Evolutionary conservation across 2,113 vertebrate genomes (phyloP), one percentile per base, ranked within the genome.

Genomic region (Tychaedon coryphoeus): DNA sequence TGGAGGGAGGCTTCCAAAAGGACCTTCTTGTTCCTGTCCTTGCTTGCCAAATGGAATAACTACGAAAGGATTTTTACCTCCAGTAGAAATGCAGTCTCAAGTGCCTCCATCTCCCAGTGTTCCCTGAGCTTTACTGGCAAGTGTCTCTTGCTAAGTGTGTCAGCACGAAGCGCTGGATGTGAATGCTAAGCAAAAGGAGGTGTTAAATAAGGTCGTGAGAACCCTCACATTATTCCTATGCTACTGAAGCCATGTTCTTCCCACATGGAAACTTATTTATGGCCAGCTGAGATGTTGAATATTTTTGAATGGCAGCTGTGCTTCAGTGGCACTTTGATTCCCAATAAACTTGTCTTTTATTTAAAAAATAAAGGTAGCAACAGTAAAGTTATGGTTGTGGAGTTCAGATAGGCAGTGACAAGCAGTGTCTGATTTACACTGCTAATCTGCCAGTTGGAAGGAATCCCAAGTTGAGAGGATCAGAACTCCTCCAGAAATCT

Each of bases 401-500:
- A 93, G 94, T 95, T 95, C 84, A 96, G 86, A 87, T 89, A 93
- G 91, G 91, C 84, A 76, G 86, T 85, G 94, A 92, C 94, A 93
- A 94, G 92, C 84, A 45, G 38, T 51, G 87, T 95, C 91, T 97
- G 77, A 65, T 96, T 94, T 95, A 90, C 78, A 69, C 94, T 78
- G 69, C 85, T 96, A 95, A 95, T 94, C 94, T 96, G 93, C 90
- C 92, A 77, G 78, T 77, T 97, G 95, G 95, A 97, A 92, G 65
- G 82, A 92, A 86, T 97, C 93, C 95, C 88, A 90, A 90, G 11
- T 83, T 83, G 78, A 92, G 82, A 94, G 90, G 92, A 96, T 96
- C 94, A 93, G 90, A 95, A 94, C 85, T 96, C 95, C 90, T 96
- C 51, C 92, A 95, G 69, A 97, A 97, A 88, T 94, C 92, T 96